These are phyloP conservation scores for Drosophila austrosaltans DNA, from an alignment of 2,888 invertebrate species.

Conservation along the genomic window DNA sequence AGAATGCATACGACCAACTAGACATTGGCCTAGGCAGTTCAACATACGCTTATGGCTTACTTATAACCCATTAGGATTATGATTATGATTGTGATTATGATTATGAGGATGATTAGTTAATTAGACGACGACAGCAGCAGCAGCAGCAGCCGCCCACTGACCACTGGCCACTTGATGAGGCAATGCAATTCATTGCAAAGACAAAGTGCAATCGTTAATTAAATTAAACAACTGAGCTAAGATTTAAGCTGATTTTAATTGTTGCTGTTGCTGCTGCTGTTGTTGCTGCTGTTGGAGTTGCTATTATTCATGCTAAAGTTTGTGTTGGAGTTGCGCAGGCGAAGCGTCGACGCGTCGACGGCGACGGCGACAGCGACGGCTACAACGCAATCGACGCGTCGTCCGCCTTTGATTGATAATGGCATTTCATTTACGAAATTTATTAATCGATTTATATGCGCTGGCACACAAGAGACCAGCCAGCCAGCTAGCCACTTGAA, in stretches of 20 bases:
- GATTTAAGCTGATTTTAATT: slow-evolving; percentile 51
- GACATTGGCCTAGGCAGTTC: slow-evolving; percentile 44
- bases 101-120: slow-evolving; percentile 40
- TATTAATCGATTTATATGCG: slow-evolving; percentile 79
- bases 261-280: slow-evolving; percentile 25
- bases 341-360: slow-evolving; percentile 3
- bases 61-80: slow-evolving; percentile 36
- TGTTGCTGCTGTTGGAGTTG: slow-evolving; percentile 15
- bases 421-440: slow-evolving; percentile 72
- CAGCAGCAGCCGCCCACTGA: not conserved
- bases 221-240: slow-evolving; percentile 35
- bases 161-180: slow-evolving; percentile 24
- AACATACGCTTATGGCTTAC: slow-evolving; percentile 8
- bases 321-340: slow-evolving; percentile 50
- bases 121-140: slow-evolving; percentile 29
- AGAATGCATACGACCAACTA: slow-evolving; percentile 55
- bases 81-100: slow-evolving; percentile 36
- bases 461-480: slow-evolving; percentile 49
- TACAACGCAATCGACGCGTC: not conserved
- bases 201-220: slow-evolving; percentile 43
- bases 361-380: too few relatives aligned
- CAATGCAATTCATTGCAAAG: slow-evolving; percentile 21
- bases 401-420: slow-evolving; percentile 54
- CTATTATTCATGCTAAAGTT: not conserved
- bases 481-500: slow-evolving; percentile 22